Evolutionary conservation across 2,797 vertebrate species (phyloP), one percentile per base, ranked within the genome.

Genomic region (Urosaurus nigricauda): DNA sequence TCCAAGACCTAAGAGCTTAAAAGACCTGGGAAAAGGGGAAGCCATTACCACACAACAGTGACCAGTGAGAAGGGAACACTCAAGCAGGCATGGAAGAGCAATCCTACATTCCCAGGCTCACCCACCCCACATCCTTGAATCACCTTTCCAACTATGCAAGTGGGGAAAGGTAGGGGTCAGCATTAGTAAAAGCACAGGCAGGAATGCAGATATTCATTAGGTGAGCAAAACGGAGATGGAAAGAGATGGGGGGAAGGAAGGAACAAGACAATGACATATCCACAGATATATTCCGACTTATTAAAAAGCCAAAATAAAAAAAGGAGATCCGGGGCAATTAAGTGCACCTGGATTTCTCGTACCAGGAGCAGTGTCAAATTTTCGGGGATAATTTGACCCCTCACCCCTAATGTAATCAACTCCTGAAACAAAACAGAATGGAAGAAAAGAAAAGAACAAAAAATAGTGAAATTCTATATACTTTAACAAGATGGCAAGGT

Each of bases 321-420:
- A 95, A 95, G 95, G 77, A 87, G 86, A 97, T 96, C 96, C 89
- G 93, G 96, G 68, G 96, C 96, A 96, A 92, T 95, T 90, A 93
- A 26, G 95, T 94, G 96, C 96, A 87, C 97, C 97, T 97, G 97
- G 97, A 96, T 96, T 94, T 94, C 95, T 97, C 97, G 96, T 97
- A 99, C 98, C 98, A 96, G 98, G 98, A 97, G 98, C 97, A 95
- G 98, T 98, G 96, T 98, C 98, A 97, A 98, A 99, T 97, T 99
- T 99, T 95, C 97, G 97, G 91, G 98, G 98, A 97, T 98, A 98
- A 98, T 98, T 98, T 97, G 98, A 97, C 96, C 97, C 98, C 96
- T 99, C 98, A 96, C 97, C 98, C 95, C 98, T 97, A 95, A 98
- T 97, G 97, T 98, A 98, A 96, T 99, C 98, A 97, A 98, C 97